Percentiles rank a stretch among this genome's conserved stretches.
Conservation (phyloP, 2,888 invertebrate species). For the Thecophora atra region DNA sequence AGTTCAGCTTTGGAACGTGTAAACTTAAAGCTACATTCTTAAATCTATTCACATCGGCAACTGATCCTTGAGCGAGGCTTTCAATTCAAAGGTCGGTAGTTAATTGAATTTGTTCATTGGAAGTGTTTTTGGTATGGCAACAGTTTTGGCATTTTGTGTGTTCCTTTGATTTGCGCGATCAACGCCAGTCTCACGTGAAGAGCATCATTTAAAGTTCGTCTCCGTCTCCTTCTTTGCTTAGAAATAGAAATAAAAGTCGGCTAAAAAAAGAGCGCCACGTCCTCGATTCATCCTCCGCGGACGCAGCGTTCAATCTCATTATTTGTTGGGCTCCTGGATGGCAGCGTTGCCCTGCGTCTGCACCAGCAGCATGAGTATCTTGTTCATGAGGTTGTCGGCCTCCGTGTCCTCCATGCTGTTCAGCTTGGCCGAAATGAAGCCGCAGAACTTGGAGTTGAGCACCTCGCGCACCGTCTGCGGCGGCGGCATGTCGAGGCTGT, state of each 20-base stretch:
- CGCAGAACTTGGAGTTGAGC: slow-evolving; percentile 62
- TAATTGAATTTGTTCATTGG: neutral
- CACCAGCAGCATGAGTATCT: slow-evolving; percentile 60
- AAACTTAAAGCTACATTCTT: slow-evolving; percentile 26
- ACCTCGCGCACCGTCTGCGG: slow-evolving; percentile 63
- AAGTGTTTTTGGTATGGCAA: slow-evolving; percentile 55
- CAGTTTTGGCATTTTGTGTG: slow-evolving; percentile 50
- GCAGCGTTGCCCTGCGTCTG: slow-evolving; percentile 53
- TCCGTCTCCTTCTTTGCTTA: neutral
- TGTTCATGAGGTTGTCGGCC: slow-evolving; percentile 64
- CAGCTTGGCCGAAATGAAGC: slow-evolving; percentile 62
- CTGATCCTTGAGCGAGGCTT: neutral
- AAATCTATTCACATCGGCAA: slow-evolving; percentile 1
- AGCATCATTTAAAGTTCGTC: neutral
- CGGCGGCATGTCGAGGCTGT: slow-evolving; percentile 53
- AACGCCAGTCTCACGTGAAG: slow-evolving; percentile 3
- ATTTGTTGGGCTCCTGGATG: slow-evolving; percentile 18
- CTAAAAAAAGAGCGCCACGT: neutral
- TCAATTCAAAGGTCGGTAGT: neutral
- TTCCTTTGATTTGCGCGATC: slow-evolving; percentile 12
- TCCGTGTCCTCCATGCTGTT: slow-evolving; percentile 63
- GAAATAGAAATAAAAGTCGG: neutral
- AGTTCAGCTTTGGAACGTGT: neutral
- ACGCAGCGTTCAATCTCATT: slow-evolving; percentile 7
- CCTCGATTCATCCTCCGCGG: neutral